A percentile compares a stretch with the other conserved stretches of the same genome.
These are phyloP conservation scores for Papilio polyxenes DNA, from an alignment of 1,140 invertebrate species.

Conservation along the genomic window DNA sequence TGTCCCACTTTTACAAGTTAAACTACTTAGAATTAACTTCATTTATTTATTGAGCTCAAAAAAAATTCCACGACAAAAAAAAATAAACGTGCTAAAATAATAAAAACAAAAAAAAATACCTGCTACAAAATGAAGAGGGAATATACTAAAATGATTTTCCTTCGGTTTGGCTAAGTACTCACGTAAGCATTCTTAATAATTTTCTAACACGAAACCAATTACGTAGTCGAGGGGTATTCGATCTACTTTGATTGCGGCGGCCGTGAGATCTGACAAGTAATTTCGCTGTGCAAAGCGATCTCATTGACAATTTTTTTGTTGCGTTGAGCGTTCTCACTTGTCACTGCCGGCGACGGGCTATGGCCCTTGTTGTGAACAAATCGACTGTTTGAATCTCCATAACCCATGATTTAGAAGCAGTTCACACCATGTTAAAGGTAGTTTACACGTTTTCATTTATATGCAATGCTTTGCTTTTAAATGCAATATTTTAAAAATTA, in stretches of 20 bases:
- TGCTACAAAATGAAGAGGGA: neutral
- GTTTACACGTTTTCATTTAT: too few species aligned
- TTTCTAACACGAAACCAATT: conserved; percentile 18
- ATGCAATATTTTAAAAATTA: too few species aligned
- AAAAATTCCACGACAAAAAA: too few species aligned
- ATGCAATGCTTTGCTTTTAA: too few species aligned
- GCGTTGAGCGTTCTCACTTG: neutral
- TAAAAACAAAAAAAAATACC: neutral
- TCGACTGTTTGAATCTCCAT: neutral
- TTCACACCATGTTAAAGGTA: neutral
- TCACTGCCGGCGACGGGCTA: neutral
- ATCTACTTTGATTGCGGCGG: conserved; percentile 2
- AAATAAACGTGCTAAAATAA: neutral
- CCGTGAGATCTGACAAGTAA: conserved; percentile 15
- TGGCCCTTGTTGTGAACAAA: neutral
- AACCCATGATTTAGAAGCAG: neutral
- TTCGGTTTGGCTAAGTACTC: neutral
- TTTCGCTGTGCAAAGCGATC: conserved; percentile 16
- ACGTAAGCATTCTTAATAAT: conserved; percentile 15
- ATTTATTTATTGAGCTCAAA: neutral
- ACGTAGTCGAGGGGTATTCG: neutral
- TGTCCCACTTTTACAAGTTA: neutral
- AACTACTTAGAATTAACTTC: neutral
- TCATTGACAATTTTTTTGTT: conserved; percentile 26
- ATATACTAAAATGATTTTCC: neutral